These are phyloP conservation scores for Apostichopus japonicus DNA, from an alignment of 35 echinoderm and acorn worm genomes.

Conservation along the genomic window DNA sequence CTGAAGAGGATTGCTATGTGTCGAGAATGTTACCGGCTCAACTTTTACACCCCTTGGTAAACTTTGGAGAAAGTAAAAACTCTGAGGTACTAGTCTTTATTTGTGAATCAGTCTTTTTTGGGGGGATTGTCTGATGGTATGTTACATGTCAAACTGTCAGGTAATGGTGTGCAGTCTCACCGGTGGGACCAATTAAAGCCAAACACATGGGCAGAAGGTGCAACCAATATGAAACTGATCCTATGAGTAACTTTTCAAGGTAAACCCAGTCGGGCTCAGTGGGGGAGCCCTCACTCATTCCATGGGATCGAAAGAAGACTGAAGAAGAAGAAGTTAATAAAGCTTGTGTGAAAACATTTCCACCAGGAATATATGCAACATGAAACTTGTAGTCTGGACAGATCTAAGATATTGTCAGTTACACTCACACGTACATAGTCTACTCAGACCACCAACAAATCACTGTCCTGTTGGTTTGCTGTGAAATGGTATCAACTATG, in stretches of 20 bases:
- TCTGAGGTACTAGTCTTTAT: background rate
- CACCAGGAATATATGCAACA: too few species aligned
- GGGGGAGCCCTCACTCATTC: background rate
- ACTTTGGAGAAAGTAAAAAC: background rate
- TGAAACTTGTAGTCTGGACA: too few species aligned
- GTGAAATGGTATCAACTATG: background rate
- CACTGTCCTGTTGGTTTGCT: background rate
- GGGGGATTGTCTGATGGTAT: background rate
- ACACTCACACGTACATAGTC: background rate
- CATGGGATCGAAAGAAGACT: too few species aligned
- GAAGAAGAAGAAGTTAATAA: too few species aligned
- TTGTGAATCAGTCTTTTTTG: background rate
- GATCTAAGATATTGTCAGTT: background rate
- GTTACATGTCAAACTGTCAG: background rate
- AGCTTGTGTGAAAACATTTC: too few species aligned
- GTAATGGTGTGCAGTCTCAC: background rate
- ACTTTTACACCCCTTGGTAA: too few species aligned
- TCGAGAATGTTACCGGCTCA: too few species aligned
- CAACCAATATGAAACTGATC: background rate
- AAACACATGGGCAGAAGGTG: slow-evolving; percentile 13
- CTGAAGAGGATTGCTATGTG: too few species aligned
- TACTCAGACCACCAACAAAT: background rate
- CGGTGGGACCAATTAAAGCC: slow-evolving; percentile 43
- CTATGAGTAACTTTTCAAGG: background rate
- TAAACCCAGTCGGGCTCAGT: background rate